Conservation (phyloP, 2,888 invertebrate genomes). For the Meandrusa payeni region DNA sequence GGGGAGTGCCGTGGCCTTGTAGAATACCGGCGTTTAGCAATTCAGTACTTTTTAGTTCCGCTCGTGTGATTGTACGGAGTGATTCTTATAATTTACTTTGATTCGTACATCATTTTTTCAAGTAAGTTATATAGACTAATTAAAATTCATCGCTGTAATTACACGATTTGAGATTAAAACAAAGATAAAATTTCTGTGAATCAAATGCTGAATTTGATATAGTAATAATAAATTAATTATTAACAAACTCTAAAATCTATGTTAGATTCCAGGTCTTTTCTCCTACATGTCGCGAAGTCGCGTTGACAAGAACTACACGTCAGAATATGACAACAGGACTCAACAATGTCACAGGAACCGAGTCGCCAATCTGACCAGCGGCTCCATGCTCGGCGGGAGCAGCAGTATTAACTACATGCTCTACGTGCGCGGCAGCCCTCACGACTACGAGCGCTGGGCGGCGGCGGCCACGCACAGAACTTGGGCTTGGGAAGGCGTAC, state of each 20-base stretch:
- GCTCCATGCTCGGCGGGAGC: slow-evolving; percentile 35
- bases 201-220: too few relatives aligned
- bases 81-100: too few relatives aligned
- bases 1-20: too few relatives aligned
- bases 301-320: slow-evolving; percentile 32
- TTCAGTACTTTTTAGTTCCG: too few relatives aligned
- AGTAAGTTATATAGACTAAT: too few relatives aligned
- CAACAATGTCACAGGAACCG: slow-evolving; percentile 26
- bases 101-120: too few relatives aligned
- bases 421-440: slow-evolving; percentile 34
- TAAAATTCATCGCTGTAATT: too few relatives aligned
- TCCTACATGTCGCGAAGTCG: slow-evolving; percentile 13
- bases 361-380: slow-evolving; percentile 28
- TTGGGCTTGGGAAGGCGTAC: slow-evolving; percentile 34
- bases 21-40: too few relatives aligned
- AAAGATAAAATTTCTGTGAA: too few relatives aligned
- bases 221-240: too few relatives aligned
- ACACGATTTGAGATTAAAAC: too few relatives aligned
- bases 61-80: too few relatives aligned
- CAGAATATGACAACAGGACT: slow-evolving; percentile 26
- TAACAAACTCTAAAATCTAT: slow-evolving; percentile 1
- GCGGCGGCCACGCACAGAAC: slow-evolving; percentile 27
- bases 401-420: slow-evolving; percentile 34
- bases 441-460: slow-evolving; percentile 37
- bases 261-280: slow-evolving; percentile 26